Evolutionary conservation across 1,140 invertebrate genomes (phyloP), one percentile per base, ranked within the genome.

Genomic region (Nasonia giraulti): DNA sequence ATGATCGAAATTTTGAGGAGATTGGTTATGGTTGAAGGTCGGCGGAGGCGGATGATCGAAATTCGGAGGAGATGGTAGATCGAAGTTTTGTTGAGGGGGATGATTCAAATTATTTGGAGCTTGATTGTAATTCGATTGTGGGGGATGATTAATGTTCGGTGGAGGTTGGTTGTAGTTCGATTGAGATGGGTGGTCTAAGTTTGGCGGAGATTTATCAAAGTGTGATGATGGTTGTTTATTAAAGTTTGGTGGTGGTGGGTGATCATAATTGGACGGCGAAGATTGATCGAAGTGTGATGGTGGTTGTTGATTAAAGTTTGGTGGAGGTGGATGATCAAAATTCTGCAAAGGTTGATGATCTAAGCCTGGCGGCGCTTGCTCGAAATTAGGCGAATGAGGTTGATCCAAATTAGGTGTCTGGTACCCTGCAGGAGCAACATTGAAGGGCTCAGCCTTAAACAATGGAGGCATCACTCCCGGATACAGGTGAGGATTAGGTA

Each of bases 391-490:
- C 2, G 44, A 17, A 66, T 71, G 50, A 66, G 79, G 55, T 2
- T 82, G 27, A 12, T 44, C 12, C 2, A 31, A 10, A 83, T 79
- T 85, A 6, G 37, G 17, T 8, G 37, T 33, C 12, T 69, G 23
- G 44, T 80, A 14, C 0, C 27, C 14, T 0, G 44, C 82, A 2
- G 78, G 73, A 23, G 55, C 40, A 7, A 87, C 78, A 47, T 87
- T 75, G 37, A 91, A 91, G n/a, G 82, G 76, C 83, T 79, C 83
- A 7, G 87, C 87, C 47, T 90, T 85, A 62, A 88, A 91, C 0
- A 91, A 79, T 1, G 92, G 92, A 7, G 91, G 89, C 40, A 90
- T 62, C 4, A 88, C 82, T 4, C 81, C 89, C 7, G 89, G 85
- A 77, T 90, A 89, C 4, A 92, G 23, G 69, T 87, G 84, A 2